These are phyloP conservation scores for Panthera uncia DNA, from an alignment of 2,113 vertebrate species.

Conservation along the genomic window DNA sequence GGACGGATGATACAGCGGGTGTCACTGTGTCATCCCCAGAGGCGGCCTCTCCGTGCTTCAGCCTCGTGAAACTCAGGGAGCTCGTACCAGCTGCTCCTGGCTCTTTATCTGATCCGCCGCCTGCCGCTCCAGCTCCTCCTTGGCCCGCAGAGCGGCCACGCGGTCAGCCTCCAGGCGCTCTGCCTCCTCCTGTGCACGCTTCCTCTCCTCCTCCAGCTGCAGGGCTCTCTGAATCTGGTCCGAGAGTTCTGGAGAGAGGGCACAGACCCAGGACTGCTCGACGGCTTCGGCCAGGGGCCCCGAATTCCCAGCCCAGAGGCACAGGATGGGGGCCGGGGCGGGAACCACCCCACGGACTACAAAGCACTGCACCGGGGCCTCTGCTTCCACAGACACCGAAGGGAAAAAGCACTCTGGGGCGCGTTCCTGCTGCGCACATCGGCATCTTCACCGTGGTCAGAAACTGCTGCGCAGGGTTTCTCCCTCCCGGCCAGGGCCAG, in stretches of 20 bases:
- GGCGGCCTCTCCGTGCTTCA: conserved; percentile 56
- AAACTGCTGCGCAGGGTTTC: neutral
- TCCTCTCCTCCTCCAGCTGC: conserved; percentile 94
- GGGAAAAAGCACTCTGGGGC: neutral
- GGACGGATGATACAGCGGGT: neutral
- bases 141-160: conserved; percentile 93
- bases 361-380: rapidly evolving
- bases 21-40: neutral
- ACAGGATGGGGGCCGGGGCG: rapidly evolving
- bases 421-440: too few relatives aligned
- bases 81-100: conserved; percentile 97
- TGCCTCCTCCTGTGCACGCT: conserved; percentile 92
- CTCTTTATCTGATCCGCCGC: conserved; percentile 94
- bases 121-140: conserved; percentile 95
- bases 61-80: neutral
- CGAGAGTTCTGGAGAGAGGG: conserved; percentile 87
- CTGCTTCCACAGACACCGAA: neutral
- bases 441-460: neutral
- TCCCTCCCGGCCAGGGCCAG: neutral
- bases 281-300: neutral
- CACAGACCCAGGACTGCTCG: neutral
- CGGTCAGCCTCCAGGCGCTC: conserved; percentile 95
- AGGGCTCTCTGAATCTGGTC: conserved; percentile 94
- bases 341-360: neutral
- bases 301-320: neutral